phyloP scores from a whole-genome alignment of 2,888 invertebrate species.

The Temnothorax unifasciatus region DNA sequence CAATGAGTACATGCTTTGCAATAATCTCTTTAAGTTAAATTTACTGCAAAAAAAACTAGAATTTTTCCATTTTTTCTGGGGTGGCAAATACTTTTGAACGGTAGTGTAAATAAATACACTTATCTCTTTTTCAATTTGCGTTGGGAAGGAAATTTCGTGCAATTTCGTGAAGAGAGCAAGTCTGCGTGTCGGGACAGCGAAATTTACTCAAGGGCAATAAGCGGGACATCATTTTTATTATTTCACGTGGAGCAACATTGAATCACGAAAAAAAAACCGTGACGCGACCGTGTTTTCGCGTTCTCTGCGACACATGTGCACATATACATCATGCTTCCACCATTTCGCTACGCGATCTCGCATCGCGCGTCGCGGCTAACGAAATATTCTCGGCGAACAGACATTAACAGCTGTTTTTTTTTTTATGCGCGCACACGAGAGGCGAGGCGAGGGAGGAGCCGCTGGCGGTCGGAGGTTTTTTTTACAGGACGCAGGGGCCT shows the following conservation, averaged over 20 bases:
- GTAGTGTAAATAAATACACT: background rate
- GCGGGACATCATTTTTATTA: conserved; percentile 41
- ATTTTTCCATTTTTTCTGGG: too few species aligned
- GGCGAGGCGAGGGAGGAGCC: conserved; percentile 22
- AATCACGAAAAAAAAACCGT: conserved; percentile 38
- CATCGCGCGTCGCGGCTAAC: conserved; percentile 61
- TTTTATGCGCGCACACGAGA: conserved; percentile 36
- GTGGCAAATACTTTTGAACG: too few species aligned
- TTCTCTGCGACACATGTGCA: conserved; percentile 44
- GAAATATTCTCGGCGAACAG: conserved; percentile 61
- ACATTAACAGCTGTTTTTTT: conserved; percentile 70
- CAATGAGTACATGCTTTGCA: too few species aligned
- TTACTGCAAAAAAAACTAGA: too few species aligned
- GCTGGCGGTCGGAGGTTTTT: conserved; percentile 59
- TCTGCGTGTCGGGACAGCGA: background rate
- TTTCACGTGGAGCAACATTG: conserved; percentile 48
- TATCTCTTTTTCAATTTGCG: conserved; percentile 2
- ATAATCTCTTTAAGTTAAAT: too few species aligned
- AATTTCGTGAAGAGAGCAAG: background rate
- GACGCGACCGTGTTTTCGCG: conserved; percentile 29
- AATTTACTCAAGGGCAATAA: conserved; percentile 17
- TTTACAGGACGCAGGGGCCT: conserved; percentile 66
- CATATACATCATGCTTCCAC: conserved; percentile 31
- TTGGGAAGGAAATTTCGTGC: background rate
- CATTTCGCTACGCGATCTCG: conserved; percentile 60